Base-by-base conservation (phyloP, 2,888 invertebrate species). In the Drosophila merina region DNA sequence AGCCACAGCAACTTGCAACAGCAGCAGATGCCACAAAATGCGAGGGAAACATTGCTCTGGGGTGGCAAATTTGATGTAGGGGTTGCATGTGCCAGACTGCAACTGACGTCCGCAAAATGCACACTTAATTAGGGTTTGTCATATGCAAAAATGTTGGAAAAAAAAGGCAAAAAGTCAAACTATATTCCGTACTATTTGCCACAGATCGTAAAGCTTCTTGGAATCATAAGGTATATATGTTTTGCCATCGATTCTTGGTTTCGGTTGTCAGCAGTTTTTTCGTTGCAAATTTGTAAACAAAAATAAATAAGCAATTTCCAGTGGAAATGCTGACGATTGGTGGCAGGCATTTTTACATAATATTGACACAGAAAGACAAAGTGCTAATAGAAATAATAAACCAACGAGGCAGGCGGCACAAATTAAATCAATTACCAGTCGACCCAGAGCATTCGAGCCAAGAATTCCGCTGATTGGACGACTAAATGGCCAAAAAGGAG, bases 341-440 rank as follows among this genome's bases (percentile, higher is more conserved):
- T 68, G 60, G 63, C 71, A 49, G 44, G 72, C 57, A 68, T 76
- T 77, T 77, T 80, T 71, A 69, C 85, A 76, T 73, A 59, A 76
- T 72, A 78, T 83, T 81, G 82, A 79, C 87, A 82, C 87, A 78
- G 69, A 81, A 81, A 74, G 74, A 86, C 76, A 82, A 86, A 79
- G 81, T 87, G 83, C 77, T 69, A 72, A 76, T 69, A 69, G 77
- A 75, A 87, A 86, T 79, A 88, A 85, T 79, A 86, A 81, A 77
- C 72, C 80, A 20, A 42, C 20, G 14, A 86, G 72, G 45, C 62
- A 62, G 60, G 74, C 73, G 79, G 66, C 69, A 71, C 79, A 79
- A 77, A 88, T 84, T 86, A 86, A 84, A 84, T 86, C 86, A 88
- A 84, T 84, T 88, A 86, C 60, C 76, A 71, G 64, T 57, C 14